Conservation (phyloP, 2,797 vertebrate genomes). For the Pagetopsis macropterus region DNA sequence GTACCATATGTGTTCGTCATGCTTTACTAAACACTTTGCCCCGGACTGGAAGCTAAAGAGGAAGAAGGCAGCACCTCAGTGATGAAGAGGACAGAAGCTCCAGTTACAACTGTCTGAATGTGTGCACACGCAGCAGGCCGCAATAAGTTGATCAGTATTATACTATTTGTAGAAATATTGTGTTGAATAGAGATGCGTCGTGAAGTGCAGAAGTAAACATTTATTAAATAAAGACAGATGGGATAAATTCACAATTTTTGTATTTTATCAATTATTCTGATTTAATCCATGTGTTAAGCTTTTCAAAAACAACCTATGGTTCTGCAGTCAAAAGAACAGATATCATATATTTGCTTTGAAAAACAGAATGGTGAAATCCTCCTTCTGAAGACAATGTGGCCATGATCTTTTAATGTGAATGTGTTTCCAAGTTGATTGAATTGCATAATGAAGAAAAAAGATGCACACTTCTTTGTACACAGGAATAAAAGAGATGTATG, state of each 20-base stretch:
- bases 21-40: constrained; percentile 79
- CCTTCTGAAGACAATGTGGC: too few relatives aligned
- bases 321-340: background rate
- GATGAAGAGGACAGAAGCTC: background rate
- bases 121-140: too few relatives aligned
- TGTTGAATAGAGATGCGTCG: too few relatives aligned
- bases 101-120: too few relatives aligned
- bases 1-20: constrained; percentile 50
- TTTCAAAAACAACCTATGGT: background rate
- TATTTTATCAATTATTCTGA: background rate
- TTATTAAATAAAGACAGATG: background rate
- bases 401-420: too few relatives aligned
- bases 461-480: too few relatives aligned
- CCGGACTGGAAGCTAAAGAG: constrained; percentile 59
- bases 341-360: too few relatives aligned
- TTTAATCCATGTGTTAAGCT: background rate
- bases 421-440: too few relatives aligned
- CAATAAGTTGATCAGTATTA: too few relatives aligned
- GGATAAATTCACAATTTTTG: background rate
- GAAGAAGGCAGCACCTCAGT: constrained; percentile 45
- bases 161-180: too few relatives aligned
- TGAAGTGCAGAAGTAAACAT: background rate
- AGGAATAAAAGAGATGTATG: background rate
- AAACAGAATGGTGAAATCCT: too few relatives aligned
- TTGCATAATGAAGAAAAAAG: too few relatives aligned